Evolutionary conservation across 2,797 vertebrate genomes (phyloP), one percentile per base, ranked within the genome.

Genomic region (Apodemus agrarius): DNA sequence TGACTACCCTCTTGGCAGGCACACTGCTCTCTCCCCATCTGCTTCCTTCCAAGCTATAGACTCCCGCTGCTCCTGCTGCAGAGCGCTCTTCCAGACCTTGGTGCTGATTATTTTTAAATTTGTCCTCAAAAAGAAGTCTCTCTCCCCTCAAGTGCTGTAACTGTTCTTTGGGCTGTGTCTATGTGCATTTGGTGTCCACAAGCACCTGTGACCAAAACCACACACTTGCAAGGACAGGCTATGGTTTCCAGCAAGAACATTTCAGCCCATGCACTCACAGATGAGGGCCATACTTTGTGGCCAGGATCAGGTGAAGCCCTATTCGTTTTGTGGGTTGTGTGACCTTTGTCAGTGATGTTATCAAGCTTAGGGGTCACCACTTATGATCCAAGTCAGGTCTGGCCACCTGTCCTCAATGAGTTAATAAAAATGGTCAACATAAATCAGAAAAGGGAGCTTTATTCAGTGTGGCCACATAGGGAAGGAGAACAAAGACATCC

Each of bases 51-150:
- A 4, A n/a, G 37, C 57, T 10, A 0, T 11, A 83, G 90, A 79
- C 65, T 90, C 83, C 87, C 54, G 31, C 40, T 54, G 14, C 26
- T 89, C 75, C 83, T 88, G 29, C 52, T 83, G 14, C 1, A 6
- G 14, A 91, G 46, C 69, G 12, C 90, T 94, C 85, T 96, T 79
- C 69, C 54, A 95, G 59, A 78, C 81, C 94, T 82, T 8, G 31
- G 52, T 88, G 82, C 43, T 72, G 75, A 31, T 46, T 92, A 57
- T 76, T 82, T 90, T 82, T 96, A 86, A 96, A 59, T 69, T 81
- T 94, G 26, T 94, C 91, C 84, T 97, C 83, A 97, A 78, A 92
- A 95, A 96, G 96, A 96, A 97, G 86, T 93, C 65, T 89, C 79
- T 6, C 49, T 93, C 43, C 92, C 54, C 59, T 82, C 7, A 59